phyloP scores from a whole-genome alignment of 2,888 invertebrate genomes.

The Cataglyphis cursor region DNA sequence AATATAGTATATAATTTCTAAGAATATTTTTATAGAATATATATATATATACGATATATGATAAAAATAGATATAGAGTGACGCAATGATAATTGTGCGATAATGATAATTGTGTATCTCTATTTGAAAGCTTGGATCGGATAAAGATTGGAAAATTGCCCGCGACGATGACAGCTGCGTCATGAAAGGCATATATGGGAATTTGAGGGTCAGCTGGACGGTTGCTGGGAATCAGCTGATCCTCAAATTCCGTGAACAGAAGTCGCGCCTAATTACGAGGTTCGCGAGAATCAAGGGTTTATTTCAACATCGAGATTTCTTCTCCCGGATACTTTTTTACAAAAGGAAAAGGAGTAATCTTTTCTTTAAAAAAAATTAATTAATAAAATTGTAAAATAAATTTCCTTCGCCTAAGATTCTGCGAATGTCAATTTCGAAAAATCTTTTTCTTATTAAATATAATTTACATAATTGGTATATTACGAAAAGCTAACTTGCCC shows the following conservation, averaged over 20 bases:
- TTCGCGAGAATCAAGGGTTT: background rate
- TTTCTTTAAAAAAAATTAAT: background rate
- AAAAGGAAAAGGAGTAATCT: background rate
- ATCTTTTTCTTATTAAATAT: too few relatives aligned
- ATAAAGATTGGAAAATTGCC: slow-evolving; percentile 64
- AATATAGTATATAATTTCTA: background rate
- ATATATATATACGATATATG: too few relatives aligned
- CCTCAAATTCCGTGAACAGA: slow-evolving; percentile 64
- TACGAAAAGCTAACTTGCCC: too few relatives aligned
- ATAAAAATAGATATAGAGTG: slow-evolving; percentile 7
- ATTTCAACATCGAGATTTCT: background rate
- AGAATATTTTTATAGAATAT: slow-evolving; percentile 13
- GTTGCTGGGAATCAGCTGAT: slow-evolving; percentile 75
- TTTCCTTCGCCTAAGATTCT: background rate
- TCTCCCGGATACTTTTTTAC: background rate
- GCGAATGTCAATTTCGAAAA: background rate
- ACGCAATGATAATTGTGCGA: too few relatives aligned
- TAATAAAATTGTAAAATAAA: background rate
- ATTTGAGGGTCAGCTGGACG: slow-evolving; percentile 72
- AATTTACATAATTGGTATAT: background rate
- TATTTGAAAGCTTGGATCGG: slow-evolving; percentile 33
- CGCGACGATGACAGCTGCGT: slow-evolving; percentile 25
- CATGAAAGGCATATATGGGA: slow-evolving; percentile 37
- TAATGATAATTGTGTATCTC: slow-evolving; percentile 21
- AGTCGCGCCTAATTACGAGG: slow-evolving; percentile 32